Evolutionary conservation across 2,797 vertebrate genomes (phyloP).

Genomic region (Sternarchorhynchus goeldii): DNA sequence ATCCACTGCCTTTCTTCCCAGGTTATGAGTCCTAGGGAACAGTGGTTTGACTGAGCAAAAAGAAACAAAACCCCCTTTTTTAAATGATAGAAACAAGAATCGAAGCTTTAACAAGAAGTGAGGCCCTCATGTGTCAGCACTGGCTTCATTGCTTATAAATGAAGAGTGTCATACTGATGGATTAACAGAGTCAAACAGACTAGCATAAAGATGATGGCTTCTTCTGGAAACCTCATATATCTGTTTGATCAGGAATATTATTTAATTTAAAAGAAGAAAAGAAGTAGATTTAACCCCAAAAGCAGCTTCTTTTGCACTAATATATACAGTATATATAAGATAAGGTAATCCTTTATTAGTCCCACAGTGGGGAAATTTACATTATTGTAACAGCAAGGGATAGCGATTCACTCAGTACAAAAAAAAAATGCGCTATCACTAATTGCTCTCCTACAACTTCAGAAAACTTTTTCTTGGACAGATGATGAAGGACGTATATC

Average conservation of each 20-base stretch:
- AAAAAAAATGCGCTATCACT: too few species aligned
- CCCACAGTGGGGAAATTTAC: too few species aligned
- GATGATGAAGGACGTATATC: too few species aligned
- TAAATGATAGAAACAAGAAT: not conserved
- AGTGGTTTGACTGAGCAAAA: not conserved
- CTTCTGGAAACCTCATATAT: constrained; percentile 7
- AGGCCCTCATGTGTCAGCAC: constrained; percentile 25
- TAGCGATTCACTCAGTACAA: too few species aligned
- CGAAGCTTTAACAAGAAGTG: constrained; percentile 2
- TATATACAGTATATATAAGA: not conserved
- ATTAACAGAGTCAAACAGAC: constrained; percentile 21
- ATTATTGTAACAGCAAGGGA: too few species aligned
- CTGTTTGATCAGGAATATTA: not conserved
- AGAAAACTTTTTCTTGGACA: too few species aligned
- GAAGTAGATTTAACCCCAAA: not conserved
- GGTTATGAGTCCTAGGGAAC: not conserved
- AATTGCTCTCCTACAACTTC: too few species aligned
- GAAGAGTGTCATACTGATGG: constrained; percentile 25
- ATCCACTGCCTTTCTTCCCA: not conserved
- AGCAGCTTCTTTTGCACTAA: not conserved
- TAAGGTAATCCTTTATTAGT: too few species aligned
- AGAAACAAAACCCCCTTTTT: not conserved
- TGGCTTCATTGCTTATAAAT: constrained; percentile 42
- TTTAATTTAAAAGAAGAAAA: not conserved
- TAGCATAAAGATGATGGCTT: constrained; percentile 39